Evolutionary conservation across 2,113 vertebrate species (phyloP).

Genomic region (Pachyramphus minor): DNA sequence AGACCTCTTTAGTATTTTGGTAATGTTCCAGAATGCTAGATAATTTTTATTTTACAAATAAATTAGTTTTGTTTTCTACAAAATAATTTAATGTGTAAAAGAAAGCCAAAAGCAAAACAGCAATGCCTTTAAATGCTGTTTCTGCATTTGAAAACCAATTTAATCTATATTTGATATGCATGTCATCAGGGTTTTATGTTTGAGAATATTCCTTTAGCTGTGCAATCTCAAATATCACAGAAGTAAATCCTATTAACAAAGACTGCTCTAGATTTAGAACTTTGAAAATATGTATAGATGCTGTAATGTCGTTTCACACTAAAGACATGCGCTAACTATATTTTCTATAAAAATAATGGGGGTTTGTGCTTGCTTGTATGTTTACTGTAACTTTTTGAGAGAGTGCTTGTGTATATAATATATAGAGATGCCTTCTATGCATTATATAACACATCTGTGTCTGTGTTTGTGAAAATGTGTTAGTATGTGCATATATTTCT

Average conservation of each 20-base stretch:
- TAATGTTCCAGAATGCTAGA: neutral
- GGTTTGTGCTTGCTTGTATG: slow-evolving; percentile 23
- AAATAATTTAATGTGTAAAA: neutral
- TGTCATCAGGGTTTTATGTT: neutral
- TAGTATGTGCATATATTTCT: slow-evolving; percentile 34
- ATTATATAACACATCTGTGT: slow-evolving; percentile 36
- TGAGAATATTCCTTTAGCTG: neutral
- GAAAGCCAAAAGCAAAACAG: slow-evolving; percentile 6
- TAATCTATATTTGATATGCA: neutral
- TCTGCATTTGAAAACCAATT: slow-evolving; percentile 5
- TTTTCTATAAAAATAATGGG: neutral
- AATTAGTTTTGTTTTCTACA: neutral
- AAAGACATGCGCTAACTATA: neutral
- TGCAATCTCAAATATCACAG: neutral
- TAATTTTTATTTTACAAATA: neutral
- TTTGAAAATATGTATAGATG: neutral
- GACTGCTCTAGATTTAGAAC: neutral
- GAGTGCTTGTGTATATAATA: slow-evolving; percentile 49
- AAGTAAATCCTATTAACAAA: neutral
- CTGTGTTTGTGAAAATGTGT: slow-evolving; percentile 16
- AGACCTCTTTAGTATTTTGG: neutral
- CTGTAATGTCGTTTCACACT: slow-evolving; percentile 3
- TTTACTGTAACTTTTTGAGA: slow-evolving; percentile 33
- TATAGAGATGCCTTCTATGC: slow-evolving; percentile 19
- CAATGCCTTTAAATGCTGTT: neutral